Base-by-base conservation (phyloP, 2,888 invertebrate species). In the Ormia ochracea region DNA sequence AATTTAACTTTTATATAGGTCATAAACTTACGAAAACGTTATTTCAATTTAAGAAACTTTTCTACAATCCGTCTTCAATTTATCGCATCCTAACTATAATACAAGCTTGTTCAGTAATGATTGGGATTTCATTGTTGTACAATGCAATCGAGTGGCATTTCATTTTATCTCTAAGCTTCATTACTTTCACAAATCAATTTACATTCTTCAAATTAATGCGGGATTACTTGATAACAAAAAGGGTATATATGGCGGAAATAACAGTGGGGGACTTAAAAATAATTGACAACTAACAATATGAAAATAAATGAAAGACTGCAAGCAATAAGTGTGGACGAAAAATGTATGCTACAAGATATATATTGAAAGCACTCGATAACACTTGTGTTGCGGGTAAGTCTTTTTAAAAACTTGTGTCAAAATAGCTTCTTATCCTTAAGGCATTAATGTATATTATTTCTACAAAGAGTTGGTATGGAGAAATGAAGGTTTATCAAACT, bases 101-200 rank as follows among this genome's bases (percentile, higher is more conserved):
- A 17, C 95, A 96, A 85, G 89, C 93, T 2, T 90, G 92, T 1
- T 90, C 95, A 26, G 93, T 98, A 54, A 88, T 94, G 0, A 91
- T 94, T 54, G 96, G 98, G 89, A 91, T 98, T 75, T 92, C 94
- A 65, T 91, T 96, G 33, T 90, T 98, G 10, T 92, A 96, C 84
- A 93, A 95, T 82, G 94, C 95, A 14, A 92, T 93, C 41, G 95
- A 97, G 84, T 99, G 98, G 98, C 96, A 98, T 90, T 95, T 96
- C 88, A 93, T 97, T 78, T 89, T 98, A 54, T 95, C 98, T 2
- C 92, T 97, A 84, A 93, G 96, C 4, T 92, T 97, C 77, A 91
- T 98, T 54, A 92, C 98, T 36, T 94, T 97, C 86, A 95, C 96
- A 81, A 98, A 98, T 90, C 97, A 98, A 90, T 95, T 96, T 86